Evolutionary conservation across 2,113 vertebrate species (phyloP).

Genomic region (Dinomys branickii): DNA sequence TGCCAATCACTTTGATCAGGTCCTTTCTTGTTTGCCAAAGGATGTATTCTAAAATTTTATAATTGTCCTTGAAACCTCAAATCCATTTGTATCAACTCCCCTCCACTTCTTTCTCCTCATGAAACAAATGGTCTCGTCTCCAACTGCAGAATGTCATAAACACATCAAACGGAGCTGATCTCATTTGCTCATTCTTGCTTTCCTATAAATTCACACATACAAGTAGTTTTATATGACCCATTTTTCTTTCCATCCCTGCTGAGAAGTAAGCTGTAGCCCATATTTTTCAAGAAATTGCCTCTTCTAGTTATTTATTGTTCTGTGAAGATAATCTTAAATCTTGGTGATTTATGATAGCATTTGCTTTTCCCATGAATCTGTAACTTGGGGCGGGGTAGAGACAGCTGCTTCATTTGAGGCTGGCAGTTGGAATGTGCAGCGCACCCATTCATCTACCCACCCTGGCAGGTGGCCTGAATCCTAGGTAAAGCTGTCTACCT

Average conservation of each 20-base stretch:
- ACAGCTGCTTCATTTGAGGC: not conserved
- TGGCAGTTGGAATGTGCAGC: not conserved
- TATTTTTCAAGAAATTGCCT: not conserved
- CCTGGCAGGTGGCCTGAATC: not conserved
- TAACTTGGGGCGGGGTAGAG: not conserved
- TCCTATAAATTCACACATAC: not conserved
- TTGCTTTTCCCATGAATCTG: not conserved
- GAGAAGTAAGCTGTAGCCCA: not conserved
- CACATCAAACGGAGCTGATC: not conserved
- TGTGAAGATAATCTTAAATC: not conserved
- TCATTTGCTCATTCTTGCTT: not conserved
- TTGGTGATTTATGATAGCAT: not conserved
- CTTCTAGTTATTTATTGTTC: not conserved
- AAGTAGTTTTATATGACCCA: not conserved
- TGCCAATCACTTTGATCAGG: not conserved
- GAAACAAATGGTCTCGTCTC: not conserved
- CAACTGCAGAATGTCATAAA: not conserved
- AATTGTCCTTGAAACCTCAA: not conserved
- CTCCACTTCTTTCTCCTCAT: not conserved
- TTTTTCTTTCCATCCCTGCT: not conserved
- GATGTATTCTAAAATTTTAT: not conserved
- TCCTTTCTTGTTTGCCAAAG: not conserved
- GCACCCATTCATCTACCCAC: not conserved
- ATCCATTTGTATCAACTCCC: too few species aligned
- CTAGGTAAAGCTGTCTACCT: not conserved